These are phyloP conservation scores for Macroglossus sobrinus DNA, from an alignment of 2,113 vertebrate genomes.

Conservation along the genomic window DNA sequence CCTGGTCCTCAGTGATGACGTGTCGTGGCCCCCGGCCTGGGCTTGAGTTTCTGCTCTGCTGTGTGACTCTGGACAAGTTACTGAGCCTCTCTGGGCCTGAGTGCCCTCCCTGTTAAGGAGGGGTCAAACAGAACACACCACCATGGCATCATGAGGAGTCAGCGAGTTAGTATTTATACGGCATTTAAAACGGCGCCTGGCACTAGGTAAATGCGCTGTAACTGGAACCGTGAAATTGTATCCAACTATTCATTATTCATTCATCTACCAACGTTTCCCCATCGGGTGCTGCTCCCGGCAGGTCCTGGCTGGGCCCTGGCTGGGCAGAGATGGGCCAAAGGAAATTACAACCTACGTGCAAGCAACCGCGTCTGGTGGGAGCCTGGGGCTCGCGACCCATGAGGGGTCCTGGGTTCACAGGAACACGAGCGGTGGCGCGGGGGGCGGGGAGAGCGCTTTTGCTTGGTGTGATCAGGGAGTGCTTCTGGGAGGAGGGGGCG, in stretches of 20 bases:
- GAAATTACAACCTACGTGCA: accelerated
- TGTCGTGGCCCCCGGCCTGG: background rate
- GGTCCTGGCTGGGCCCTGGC: background rate
- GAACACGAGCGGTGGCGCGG: no score
- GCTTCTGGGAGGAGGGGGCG: background rate
- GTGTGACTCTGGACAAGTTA: background rate
- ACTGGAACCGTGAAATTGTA: background rate
- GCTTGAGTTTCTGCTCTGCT: background rate
- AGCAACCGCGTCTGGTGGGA: accelerated
- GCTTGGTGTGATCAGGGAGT: background rate
- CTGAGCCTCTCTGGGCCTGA: background rate
- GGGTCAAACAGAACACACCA: background rate
- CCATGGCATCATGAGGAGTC: background rate
- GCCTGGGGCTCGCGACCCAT: accelerated
- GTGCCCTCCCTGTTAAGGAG: background rate
- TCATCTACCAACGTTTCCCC: background rate
- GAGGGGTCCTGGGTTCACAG: background rate
- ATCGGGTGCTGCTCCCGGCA: background rate
- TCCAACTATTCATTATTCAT: background rate
- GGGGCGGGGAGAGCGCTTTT: no score
- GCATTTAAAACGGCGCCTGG: background rate
- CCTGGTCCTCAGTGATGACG: background rate
- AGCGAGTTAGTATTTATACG: background rate
- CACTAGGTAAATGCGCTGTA: accelerated
- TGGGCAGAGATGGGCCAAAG: background rate